Evolutionary conservation across 2,888 invertebrate genomes (phyloP).

Genomic region (Netelia melanura): DNA sequence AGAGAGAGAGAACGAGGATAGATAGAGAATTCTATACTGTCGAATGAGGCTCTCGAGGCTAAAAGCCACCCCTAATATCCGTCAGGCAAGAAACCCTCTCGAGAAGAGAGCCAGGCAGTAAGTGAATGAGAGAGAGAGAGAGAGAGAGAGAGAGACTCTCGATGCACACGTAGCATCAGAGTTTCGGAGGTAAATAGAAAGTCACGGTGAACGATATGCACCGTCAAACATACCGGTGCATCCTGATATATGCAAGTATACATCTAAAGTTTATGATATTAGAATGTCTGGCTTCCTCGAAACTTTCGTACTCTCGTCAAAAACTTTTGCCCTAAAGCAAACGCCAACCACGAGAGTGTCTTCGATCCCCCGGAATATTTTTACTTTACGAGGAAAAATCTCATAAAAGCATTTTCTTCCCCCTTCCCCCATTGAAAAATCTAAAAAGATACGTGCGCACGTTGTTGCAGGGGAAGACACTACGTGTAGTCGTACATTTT

Average conservation of each 20-base stretch:
- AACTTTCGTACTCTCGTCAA: conserved; percentile 24
- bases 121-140: too few species aligned
- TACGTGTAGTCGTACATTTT: too few species aligned
- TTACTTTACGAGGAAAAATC: conserved; percentile 18
- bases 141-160: conserved; percentile 23
- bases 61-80: conserved; percentile 69
- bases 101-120: neutral
- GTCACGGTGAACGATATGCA: neutral
- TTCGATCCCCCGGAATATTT: neutral
- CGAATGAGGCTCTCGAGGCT: conserved; percentile 67
- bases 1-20: neutral
- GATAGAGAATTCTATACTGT: conserved; percentile 38
- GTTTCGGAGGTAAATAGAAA: conserved; percentile 41
- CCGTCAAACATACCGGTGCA: neutral
- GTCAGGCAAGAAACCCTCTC: conserved; percentile 58
- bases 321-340: conserved; percentile 12
- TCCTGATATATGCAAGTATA: neutral
- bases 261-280: conserved; percentile 1
- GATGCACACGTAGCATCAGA: conserved; percentile 31
- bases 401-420: conserved; percentile 17
- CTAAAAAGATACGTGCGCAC: neutral
- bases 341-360: neutral
- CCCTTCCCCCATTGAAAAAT: neutral
- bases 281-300: neutral
- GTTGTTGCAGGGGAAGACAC: neutral